Conservation (phyloP, 2,797 vertebrate species). For the Momotus momota region DNA sequence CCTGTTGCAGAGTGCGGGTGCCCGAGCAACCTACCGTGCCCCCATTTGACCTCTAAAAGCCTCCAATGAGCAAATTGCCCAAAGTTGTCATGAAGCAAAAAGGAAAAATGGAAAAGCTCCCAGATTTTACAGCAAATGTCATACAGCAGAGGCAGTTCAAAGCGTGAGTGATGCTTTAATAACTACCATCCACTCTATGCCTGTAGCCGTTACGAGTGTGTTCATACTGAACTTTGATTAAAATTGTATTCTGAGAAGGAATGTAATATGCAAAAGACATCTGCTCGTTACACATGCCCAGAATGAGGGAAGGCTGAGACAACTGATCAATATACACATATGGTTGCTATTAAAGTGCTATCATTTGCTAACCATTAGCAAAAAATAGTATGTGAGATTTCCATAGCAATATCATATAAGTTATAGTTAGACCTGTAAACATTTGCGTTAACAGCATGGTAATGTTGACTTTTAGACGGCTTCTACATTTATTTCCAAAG, state of each 20-base stretch:
- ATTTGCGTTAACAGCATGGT: neutral
- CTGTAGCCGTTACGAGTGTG: neutral
- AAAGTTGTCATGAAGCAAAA: neutral
- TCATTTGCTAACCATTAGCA: neutral
- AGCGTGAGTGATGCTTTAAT: neutral
- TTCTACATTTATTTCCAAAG: neutral
- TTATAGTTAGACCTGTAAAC: constrained; percentile 12
- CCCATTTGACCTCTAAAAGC: neutral
- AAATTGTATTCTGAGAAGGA: neutral
- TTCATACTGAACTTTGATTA: neutral
- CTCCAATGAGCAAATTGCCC: neutral
- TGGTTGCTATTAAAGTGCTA: constrained; percentile 16
- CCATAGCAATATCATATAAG: neutral
- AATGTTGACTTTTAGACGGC: neutral
- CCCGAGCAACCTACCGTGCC: fast-evolving
- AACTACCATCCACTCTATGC: neutral
- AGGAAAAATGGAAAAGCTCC: neutral
- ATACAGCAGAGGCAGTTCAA: neutral
- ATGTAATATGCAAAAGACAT: neutral
- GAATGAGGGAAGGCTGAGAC: neutral
- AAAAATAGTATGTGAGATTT: neutral
- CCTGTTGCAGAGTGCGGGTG: neutral
- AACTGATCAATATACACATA: neutral
- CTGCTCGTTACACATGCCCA: neutral
- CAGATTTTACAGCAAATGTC: neutral